These are phyloP conservation scores for Xanthorhoe designata DNA, from an alignment of 2,888 invertebrate species.

Conservation along the genomic window DNA sequence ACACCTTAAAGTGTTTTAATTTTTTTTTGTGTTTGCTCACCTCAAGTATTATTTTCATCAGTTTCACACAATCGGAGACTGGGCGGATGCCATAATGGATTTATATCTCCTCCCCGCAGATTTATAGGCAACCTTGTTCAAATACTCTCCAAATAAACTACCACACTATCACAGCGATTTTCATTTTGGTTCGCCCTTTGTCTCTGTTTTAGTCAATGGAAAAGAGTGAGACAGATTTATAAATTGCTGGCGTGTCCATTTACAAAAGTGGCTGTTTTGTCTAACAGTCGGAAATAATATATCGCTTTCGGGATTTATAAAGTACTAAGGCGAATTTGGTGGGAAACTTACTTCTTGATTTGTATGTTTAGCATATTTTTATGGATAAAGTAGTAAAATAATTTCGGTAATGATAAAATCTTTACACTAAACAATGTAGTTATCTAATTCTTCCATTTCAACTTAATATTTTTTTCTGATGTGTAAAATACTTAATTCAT, in stretches of 20 bases:
- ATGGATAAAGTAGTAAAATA: too few species aligned
- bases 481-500: too few species aligned
- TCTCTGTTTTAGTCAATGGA: background rate
- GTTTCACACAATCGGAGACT: constrained; percentile 27
- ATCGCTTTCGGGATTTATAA: background rate
- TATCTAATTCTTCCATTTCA: too few species aligned
- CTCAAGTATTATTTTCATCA: constrained; percentile 36
- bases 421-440: too few species aligned
- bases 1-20: background rate
- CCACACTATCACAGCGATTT: constrained; percentile 8
- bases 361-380: background rate
- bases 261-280: background rate
- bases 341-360: too few species aligned
- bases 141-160: constrained; percentile 47
- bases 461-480: too few species aligned
- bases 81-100: constrained; percentile 46
- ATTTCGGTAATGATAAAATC: too few species aligned
- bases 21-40: too few species aligned
- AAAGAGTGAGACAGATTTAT: constrained; percentile 5
- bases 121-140: constrained; percentile 49
- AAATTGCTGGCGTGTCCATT: background rate
- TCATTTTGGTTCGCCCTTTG: constrained; percentile 1
- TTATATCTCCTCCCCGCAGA: constrained; percentile 49
- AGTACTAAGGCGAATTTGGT: too few species aligned
- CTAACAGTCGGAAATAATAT: background rate